Base-by-base conservation (phyloP, 2,888 invertebrate genomes). In the Drosophila flavopinicola region DNA sequence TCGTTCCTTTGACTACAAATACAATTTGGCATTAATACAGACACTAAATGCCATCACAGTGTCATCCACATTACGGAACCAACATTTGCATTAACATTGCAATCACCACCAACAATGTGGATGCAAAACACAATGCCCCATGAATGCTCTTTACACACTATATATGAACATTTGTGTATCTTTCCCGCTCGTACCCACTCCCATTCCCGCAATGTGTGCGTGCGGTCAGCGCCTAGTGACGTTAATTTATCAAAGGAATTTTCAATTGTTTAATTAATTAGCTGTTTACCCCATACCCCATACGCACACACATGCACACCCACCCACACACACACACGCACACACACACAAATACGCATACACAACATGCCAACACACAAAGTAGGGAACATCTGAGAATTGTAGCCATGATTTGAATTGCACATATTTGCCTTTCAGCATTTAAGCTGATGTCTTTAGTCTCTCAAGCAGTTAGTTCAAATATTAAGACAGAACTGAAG, bases 231-330 rank as follows among this genome's bases (percentile, higher is more conserved):
- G 72, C 75, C 69, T 68, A 78, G 58, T 75, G 70, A 78, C 74
- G 72, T 74, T 85, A 85, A 85, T 85, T 87, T 82, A 73, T 84
- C 79, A 86, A 85, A 87, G 80, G 76, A 75, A 82, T 74, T 85
- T 75, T 45, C 66, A 75, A 83, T 80, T 79, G 79, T 77, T 79
- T 73, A 79, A 87, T 78, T 86, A 87, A 82, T 84, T 78, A 75
- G 77, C 47, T 69, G 49, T 57, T 38, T 42, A 17, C 52, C 48
- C 29, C 52, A 44, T 11, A 38, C 29, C n/a, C n/a, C n/a, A 20
- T 4, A 20, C 20, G 4, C 20, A 20, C 20, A 3, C 4, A 20
- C 20, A 20, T 4, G 4, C 20, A 20, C 20, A 20, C 48, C 29
- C 52, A 44, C 15, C 35, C 29, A 33, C 37, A 11, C 33, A 29